Conservation (phyloP, 2,113 vertebrate species). For the Neotragus pygmaeus region DNA sequence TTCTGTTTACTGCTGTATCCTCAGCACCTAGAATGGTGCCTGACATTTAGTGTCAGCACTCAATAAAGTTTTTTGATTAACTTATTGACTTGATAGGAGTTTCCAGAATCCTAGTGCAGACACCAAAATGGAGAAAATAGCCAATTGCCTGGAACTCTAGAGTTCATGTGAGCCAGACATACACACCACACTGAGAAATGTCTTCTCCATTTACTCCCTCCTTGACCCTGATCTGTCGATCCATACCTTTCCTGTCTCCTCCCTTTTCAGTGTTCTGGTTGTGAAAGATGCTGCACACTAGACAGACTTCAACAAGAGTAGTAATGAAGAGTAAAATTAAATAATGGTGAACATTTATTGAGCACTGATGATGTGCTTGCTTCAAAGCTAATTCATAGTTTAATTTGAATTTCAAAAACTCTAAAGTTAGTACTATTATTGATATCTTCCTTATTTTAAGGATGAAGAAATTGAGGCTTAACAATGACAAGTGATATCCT, state of each 20-base stretch:
- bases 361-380: neutral
- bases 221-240: neutral
- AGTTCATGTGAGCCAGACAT: neutral
- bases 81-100: neutral
- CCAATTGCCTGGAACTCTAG: neutral
- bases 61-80: neutral
- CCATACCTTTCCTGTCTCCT: neutral
- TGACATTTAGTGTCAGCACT: neutral
- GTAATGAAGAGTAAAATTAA: neutral
- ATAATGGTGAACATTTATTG: neutral
- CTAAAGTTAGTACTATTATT: neutral
- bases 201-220: neutral
- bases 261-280: neutral
- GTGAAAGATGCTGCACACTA: neutral
- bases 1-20: neutral
- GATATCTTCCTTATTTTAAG: neutral
- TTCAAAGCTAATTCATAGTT: neutral
- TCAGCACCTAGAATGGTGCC: neutral
- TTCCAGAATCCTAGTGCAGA: neutral
- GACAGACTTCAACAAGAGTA: neutral
- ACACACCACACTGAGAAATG: neutral
- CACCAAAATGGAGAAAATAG: neutral
- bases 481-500: neutral
- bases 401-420: neutral
- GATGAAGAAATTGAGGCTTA: neutral